Evolutionary conservation across 2,888 invertebrate genomes (phyloP).

Genomic region (Chrysotoxum bicinctum): DNA sequence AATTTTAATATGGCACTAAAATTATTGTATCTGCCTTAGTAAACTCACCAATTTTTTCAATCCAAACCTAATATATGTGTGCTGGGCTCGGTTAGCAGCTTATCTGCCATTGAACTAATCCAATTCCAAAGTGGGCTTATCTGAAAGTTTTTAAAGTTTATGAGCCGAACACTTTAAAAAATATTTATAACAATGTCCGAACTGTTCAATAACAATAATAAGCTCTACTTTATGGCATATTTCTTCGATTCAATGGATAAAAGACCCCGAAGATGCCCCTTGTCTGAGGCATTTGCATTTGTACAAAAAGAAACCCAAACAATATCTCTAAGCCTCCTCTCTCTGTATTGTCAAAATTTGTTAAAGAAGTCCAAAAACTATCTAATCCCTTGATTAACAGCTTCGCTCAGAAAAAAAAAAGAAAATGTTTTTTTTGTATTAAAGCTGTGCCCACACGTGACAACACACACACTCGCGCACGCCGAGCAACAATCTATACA

Average conservation of each 20-base stretch:
- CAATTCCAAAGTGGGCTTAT: constrained; percentile 6
- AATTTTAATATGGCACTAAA: not conserved
- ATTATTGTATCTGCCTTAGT: not conserved
- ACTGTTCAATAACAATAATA: constrained; percentile 32
- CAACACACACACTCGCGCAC: constrained; percentile 18
- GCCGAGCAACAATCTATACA: not conserved
- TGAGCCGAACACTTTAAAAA: constrained; percentile 12
- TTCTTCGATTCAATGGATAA: not conserved
- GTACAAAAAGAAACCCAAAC: not conserved
- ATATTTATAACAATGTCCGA: constrained; percentile 24
- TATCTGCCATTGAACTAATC: constrained; percentile 26
- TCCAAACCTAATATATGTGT: not conserved
- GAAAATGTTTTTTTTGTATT: not conserved
- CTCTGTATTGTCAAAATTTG: constrained; percentile 8
- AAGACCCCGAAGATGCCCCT: not conserved
- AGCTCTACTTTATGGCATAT: constrained; percentile 25
- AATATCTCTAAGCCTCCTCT: not conserved
- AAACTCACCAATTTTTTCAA: too few species aligned
- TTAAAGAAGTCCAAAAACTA: constrained; percentile 26
- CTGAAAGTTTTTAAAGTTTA: constrained; percentile 3
- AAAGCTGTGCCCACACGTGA: constrained; percentile 62
- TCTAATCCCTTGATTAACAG: constrained; percentile 31
- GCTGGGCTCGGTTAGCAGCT: not conserved
- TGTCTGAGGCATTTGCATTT: constrained; percentile 8
- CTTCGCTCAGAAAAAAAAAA: constrained; percentile 6